Evolutionary conservation across 2,797 vertebrate genomes (phyloP).

Genomic region (Hypotaenidia philippensis): DNA sequence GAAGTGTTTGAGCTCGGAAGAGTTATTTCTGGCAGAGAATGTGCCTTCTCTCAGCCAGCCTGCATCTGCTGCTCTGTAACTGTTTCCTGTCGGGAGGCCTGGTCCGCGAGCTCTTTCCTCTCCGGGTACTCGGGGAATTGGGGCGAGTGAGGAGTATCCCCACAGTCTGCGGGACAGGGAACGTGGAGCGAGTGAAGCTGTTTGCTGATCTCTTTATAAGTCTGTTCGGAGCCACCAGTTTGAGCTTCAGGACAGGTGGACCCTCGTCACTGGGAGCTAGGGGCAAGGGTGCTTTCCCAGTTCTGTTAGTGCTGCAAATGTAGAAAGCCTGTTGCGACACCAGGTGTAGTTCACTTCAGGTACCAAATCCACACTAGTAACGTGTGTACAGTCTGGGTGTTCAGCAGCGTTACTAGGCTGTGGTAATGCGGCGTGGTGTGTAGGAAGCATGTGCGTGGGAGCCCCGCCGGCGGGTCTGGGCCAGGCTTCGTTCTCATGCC

Average conservation of each 20-base stretch:
- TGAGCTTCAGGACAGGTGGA: accelerated
- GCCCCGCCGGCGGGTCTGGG: neutral
- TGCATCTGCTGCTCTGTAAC: neutral
- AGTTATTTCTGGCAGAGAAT: slow-evolving; percentile 35
- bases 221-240: neutral
- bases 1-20: neutral
- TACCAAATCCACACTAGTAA: too few relatives aligned
- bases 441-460: neutral
- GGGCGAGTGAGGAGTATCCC: neutral
- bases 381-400: accelerated
- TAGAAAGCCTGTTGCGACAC: too few relatives aligned
- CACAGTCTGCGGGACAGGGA: accelerated
- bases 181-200: accelerated
- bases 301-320: too few relatives aligned
- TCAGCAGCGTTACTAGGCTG: neutral
- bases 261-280: accelerated
- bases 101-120: neutral
- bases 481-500: accelerated
- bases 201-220: neutral
- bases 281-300: accelerated
- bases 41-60: neutral
- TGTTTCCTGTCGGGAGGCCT: neutral
- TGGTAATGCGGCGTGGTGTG: accelerated
- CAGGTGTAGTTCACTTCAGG: neutral
- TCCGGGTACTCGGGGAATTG: accelerated